Base-by-base conservation (phyloP, 2,888 invertebrate genomes). In the Stenolophus ochropezus region DNA sequence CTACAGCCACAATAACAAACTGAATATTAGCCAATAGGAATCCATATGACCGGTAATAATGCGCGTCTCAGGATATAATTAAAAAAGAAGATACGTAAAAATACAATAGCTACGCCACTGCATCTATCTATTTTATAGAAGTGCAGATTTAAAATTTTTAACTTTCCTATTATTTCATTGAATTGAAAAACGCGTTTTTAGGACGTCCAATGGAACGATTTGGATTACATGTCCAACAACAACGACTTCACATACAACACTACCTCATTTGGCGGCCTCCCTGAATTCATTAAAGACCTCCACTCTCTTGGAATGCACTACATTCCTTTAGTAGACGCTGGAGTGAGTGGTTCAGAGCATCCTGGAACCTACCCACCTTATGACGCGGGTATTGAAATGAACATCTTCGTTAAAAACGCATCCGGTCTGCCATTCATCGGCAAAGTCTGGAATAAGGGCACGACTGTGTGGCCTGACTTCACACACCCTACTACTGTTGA, bases 401-500 rank as follows among this genome's bases (percentile, higher is more conserved):
- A 92, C 77, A 89, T 95, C 33, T 95, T 96, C 84, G 89, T 96
- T 18, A 94, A 61, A 14, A 91, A 92, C 77, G 90, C 92, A 0
- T 89, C 91, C 1, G 74, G 75, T 18, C 58, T 61, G 14, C 74
- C 82, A 27, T 80, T 61, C 82, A 75, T 58, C 47, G 86, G 86
- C 84, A 86, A 8, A 27, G 94, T 94, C 11, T 96, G 96, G 96
- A 95, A 95, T 87, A 88, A 88, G 0, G 91, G 89, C 1, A 91
- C 92, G 0, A 95, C 96, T 0, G 94, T 94, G 8, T 96, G 93
- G 92, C 96, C 96, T 0, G 96, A 97, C 88, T 96, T 96, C 87
- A 95, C 95, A 0, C 93, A 96, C 87, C 94, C 95, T 0, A 92
- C 92, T 77, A 91, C 93, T 0, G 91, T 92, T 0, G 89, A 91